Evolutionary conservation across 2,797 vertebrate species (phyloP), one percentile per base, ranked within the genome.

Genomic region (Delichon dasypus): DNA sequence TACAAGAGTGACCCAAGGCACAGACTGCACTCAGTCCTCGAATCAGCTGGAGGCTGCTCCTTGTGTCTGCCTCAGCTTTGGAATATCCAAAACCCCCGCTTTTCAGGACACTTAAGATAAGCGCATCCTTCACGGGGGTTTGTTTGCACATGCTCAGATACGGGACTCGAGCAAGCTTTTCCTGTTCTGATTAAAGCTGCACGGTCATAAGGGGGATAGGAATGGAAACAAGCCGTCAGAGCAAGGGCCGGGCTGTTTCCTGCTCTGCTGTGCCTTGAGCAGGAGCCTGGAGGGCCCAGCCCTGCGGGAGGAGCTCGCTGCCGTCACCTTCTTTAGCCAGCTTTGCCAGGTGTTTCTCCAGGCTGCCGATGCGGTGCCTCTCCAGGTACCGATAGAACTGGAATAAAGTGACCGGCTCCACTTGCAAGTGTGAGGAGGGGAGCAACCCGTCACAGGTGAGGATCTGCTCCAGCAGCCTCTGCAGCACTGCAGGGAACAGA

Each of bases 321-420:
- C 78, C 84, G 11, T 75, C 96, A 99, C 99, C 99, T 99, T 99
- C 99, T 96, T 97, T 99, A 45, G 98, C 98, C 9, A 99, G 98
- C 40, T 95, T 98, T 8, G 97, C 97, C 51, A 99, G 94, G 94
- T 99, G 98, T 38, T 98, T 99, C 80, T 99, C 99, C 89, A 99
- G 97, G 94, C 99, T 98, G 6, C 93, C 88, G 60, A 99, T 64
- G 15, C 68, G 94, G 96, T 98, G 98, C 64, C 97, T 98, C 75
- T 97, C 98, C 97, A 99, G 97, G 94, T 99, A 99, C 44, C 98
- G 93, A 1, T 97, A 98, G 34, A 99, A 98, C 97, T 99, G 99
- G 98, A 99, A 99, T 84, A 99, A 57, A 26, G 98, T 98, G 48
- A 99, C 93, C 0, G 68, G 97, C 48, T 98, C 98, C 75, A 93